Base-by-base conservation (phyloP, 2,797 vertebrate species). In the Sebastes aleutianus region DNA sequence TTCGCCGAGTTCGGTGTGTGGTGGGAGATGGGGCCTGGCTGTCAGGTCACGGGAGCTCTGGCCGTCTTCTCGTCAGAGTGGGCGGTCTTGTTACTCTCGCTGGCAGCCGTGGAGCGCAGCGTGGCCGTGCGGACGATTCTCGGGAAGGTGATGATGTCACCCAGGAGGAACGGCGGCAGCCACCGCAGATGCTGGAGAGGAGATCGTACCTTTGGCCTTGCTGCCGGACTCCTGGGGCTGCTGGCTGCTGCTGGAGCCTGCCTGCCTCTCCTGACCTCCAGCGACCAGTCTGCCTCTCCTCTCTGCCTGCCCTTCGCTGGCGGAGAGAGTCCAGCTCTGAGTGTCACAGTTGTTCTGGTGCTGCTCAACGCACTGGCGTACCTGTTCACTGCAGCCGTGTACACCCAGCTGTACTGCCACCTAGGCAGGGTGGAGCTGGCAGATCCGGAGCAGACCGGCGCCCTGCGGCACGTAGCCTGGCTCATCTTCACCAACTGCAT, bases 401-500 rank as follows among this genome's bases (percentile, higher is more conserved):
- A 99, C 94, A 99, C 97, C 4, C 97, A 97, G 87, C 96, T 99
- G 34, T 99, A 99, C 87, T 99, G 98, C 94, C 95, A 96, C 83
- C 88, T 99, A 81, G 98, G 98, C 71, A 95, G 97, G 78, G 97
- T 97, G 83, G 97, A 98, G 91, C 95, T 99, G 75, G 96, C 96
- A 0, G 97, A 98, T 80, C 97, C 96, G 5, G 96, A 96, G 0
- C 97, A 99, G 85, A 96, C 97, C 1, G 96, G 96, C 24, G 97
- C 96, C 43, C 96, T 99, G 76, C 97, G 98, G 71, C 98, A 99
- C 1, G 96, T 99, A 0, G 98, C 98, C 70, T 99, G 99, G 99
- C 96, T 99, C 2, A 99, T 99, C 92, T 99, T 99, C 93, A 99
- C 98, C 67, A 99, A 99, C 89, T 99, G 98, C 94, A 98, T 99